phyloP scores from a whole-genome alignment of 2,888 invertebrate genomes.

The Augiades crinisus region DNA sequence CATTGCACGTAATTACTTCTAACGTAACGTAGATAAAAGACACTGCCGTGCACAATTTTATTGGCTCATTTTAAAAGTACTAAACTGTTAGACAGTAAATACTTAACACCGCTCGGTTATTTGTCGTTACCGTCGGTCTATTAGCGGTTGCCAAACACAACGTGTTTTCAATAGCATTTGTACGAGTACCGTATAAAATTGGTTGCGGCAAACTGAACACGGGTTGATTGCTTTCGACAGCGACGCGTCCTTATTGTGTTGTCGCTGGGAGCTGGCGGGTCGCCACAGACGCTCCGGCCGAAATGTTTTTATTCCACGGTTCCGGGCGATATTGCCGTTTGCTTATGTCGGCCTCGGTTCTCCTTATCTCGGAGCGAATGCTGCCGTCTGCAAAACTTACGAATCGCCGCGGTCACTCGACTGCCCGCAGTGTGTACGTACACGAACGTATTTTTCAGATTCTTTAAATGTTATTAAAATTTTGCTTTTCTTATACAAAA shows the following conservation, averaged over 20 bases:
- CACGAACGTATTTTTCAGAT: no score
- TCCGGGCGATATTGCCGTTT: conserved; percentile 65
- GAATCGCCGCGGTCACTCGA: background rate
- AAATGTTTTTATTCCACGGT: conserved; percentile 52
- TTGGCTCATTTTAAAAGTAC: no score
- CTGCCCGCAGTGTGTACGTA: no score
- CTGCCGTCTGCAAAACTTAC: conserved; percentile 2
- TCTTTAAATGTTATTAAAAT: no score
- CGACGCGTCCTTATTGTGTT: conserved; percentile 71
- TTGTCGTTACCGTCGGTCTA: conserved; percentile 3
- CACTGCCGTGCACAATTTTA: no score
- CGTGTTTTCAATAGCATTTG: conserved; percentile 33
- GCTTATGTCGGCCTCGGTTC: conserved; percentile 48
- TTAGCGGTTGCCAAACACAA: conserved; percentile 9
- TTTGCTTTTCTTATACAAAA: no score
- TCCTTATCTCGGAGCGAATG: conserved; percentile 39
- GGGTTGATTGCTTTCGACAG: conserved; percentile 65
- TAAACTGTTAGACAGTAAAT: background rate
- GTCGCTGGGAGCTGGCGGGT: conserved; percentile 60
- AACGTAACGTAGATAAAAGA: no score
- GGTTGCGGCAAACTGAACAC: conserved; percentile 58
- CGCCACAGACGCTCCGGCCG: conserved; percentile 50
- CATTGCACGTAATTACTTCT: no score
- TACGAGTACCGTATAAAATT: conserved; percentile 45
- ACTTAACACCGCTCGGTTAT: background rate